Conservation (phyloP, 2,113 vertebrate species). For the Talpa occidentalis region DNA sequence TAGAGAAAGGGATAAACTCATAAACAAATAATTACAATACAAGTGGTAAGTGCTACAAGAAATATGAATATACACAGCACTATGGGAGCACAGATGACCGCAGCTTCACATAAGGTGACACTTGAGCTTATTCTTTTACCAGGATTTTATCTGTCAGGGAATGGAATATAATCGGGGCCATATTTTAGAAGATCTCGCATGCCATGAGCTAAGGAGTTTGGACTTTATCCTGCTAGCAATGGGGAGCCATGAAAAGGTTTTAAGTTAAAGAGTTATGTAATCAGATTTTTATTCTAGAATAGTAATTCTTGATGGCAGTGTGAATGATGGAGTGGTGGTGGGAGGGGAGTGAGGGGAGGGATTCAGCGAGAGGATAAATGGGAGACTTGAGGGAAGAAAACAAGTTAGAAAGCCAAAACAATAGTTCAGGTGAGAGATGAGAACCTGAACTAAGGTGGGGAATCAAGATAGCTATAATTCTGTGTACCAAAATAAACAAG, state of each 20-base stretch:
- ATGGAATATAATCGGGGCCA: conserved; percentile 41
- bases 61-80: conserved; percentile 62
- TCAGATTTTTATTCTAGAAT: conserved; percentile 67
- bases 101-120: conserved; percentile 67
- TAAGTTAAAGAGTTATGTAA: conserved; percentile 69
- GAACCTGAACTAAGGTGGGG: conserved; percentile 69
- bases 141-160: conserved; percentile 51
- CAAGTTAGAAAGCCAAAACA: conserved; percentile 72
- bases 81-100: conserved; percentile 48
- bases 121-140: conserved; percentile 62
- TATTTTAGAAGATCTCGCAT: conserved; percentile 74
- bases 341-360: conserved; percentile 41
- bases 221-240: conserved; percentile 71
- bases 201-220: conserved; percentile 80
- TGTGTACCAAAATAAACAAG: conserved; percentile 83
- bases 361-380: conserved; percentile 73
- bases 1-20: conserved; percentile 70
- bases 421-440: conserved; percentile 77
- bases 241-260: conserved; percentile 68
- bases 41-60: conserved; percentile 56
- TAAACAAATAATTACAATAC: conserved; percentile 63
- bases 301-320: conserved; percentile 69
- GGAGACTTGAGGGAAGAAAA: conserved; percentile 68
- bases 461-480: conserved; percentile 66
- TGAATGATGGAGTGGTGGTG: conserved; percentile 73